Conservation (phyloP, 2,888 invertebrate species). For the Caenorhabditis virilis region DNA sequence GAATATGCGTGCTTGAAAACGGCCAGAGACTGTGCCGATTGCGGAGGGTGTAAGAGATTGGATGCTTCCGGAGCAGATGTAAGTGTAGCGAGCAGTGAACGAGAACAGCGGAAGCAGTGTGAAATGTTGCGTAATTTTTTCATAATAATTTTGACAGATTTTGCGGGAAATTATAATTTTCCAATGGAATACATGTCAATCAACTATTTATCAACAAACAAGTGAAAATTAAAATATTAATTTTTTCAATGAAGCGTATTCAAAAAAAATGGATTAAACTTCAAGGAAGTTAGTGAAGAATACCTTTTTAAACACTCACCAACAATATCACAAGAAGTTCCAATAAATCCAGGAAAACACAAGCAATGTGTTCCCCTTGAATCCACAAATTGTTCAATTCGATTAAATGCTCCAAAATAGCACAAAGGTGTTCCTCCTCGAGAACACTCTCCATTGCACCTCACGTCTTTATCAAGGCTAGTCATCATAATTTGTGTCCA, state of each 20-base stretch:
- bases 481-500: conserved; percentile 16
- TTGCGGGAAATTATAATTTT: too few species aligned
- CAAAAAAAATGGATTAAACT: too few species aligned
- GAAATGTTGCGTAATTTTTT: conserved; percentile 30
- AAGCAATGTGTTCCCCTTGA: conserved; percentile 57
- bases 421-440: conserved; percentile 62
- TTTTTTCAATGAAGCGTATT: not conserved
- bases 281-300: too few species aligned
- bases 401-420: conserved; percentile 52
- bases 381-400: conserved; percentile 45
- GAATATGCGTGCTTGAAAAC: too few species aligned
- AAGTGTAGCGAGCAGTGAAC: not conserved
- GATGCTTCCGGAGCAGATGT: not conserved
- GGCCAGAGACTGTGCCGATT: too few species aligned
- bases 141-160: too few species aligned
- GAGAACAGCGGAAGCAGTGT: conserved; percentile 5
- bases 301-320: conserved; percentile 40
- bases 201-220: too few species aligned
- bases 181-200: too few species aligned
- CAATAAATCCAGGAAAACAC: conserved; percentile 63
- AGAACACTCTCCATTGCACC: conserved; percentile 60
- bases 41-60: too few species aligned
- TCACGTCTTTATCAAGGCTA: conserved; percentile 40
- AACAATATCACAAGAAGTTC: conserved; percentile 52
- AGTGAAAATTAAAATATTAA: not conserved